Evolutionary conservation across 2,113 vertebrate genomes (phyloP), one percentile per base, ranked within the genome.

Genomic region (Etia nguti): DNA sequence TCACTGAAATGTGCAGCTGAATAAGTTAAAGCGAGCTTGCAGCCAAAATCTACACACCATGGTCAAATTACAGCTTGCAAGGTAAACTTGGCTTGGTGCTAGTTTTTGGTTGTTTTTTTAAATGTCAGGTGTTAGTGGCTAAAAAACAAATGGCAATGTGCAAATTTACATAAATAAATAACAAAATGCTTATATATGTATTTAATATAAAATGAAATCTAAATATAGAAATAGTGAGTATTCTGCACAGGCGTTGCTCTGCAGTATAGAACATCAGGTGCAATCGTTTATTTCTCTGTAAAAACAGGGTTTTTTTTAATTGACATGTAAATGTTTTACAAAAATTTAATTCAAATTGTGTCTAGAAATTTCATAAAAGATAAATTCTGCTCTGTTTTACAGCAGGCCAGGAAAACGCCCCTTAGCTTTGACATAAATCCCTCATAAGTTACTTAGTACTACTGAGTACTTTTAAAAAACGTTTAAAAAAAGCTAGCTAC

Each of bases 21-120:
- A 15, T 16, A 48, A 48, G 15, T 48, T 15, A 5, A 13, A 6
- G 13, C 46, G 6, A 48, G 46, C 20, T 0, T 8, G 20, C 4
- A 41, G 36, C 11, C 18, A 65, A 38, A 4, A 38, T 38, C 5
- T 41, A 10, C 46, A 13, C 38, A 43, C 38, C n/a, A n/a, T n/a
- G n/a, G n/a, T n/a, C 5, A 6, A 46, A 8, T 46, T 73, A 73
- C 38, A 73, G 38, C 0, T 2, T 43, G 36, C 65, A 43, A 10
- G 13, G 65, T 16, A 0, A 43, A 70, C 1, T 9, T 0, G 1
- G 65, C 31, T 70, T 43, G 65, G n/a, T 43, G n/a, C n/a, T 0
- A 0, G 0, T 6, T 9, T 65, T 20, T 4, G 59, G 29, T 70
- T 26, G 12, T 24, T 1, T 15, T 6, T 48, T 70, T 15, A 1